Conservation (phyloP, 64 coral and sea anemone genomes). For the Montipora foliosa region DNA sequence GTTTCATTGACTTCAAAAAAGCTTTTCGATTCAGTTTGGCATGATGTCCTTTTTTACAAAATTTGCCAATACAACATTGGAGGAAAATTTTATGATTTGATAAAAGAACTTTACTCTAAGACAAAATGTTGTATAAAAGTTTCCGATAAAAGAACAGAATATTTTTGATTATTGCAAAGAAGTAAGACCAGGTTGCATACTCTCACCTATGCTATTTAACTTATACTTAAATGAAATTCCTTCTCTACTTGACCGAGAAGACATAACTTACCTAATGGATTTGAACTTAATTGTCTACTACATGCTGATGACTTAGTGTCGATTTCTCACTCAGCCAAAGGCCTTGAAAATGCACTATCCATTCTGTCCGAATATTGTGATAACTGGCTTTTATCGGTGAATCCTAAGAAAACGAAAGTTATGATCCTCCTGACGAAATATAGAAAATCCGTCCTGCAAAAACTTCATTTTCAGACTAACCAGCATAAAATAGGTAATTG, state of each 20-base stretch:
- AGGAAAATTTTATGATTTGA: not conserved
- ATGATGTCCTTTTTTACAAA: not conserved
- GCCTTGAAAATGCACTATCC: not conserved
- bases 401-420: too few species aligned
- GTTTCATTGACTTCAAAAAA: not conserved
- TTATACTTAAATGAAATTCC: not conserved
- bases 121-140: not conserved
- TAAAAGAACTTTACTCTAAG: not conserved
- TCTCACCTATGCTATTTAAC: not conserved
- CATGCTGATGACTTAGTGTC: slow-evolving; percentile 15
- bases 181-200: not conserved
- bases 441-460: too few species aligned
- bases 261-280: not conserved
- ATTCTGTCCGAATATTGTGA: slow-evolving; percentile 6
- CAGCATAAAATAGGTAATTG: too few species aligned
- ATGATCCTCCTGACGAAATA: too few species aligned
- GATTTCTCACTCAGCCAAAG: slow-evolving; percentile 16
- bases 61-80: not conserved
- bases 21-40: not conserved
- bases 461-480: too few species aligned
- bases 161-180: not conserved
- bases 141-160: not conserved
- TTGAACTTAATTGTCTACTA: not conserved
- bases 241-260: not conserved
- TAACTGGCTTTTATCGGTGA: not conserved